Percentiles rank a stretch among this genome's conserved stretches.
These are phyloP conservation scores for Sigmodon hispidus DNA, from an alignment of 2,113 vertebrate genomes.

Conservation along the genomic window DNA sequence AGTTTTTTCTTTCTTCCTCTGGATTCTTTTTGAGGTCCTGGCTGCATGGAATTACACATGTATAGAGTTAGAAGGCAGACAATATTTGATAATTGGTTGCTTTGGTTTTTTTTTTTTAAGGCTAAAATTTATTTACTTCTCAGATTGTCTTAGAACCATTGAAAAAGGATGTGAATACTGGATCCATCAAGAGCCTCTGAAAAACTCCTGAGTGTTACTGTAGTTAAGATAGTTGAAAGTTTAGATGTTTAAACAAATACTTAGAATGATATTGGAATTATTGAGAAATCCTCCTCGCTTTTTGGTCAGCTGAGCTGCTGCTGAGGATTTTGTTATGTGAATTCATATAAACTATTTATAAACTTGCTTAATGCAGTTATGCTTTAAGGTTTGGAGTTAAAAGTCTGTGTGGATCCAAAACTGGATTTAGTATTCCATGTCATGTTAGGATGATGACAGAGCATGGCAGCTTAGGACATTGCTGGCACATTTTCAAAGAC, in stretches of 20 bases:
- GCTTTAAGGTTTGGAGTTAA: constrained; percentile 28
- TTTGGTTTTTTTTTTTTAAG: background rate
- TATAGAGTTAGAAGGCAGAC: background rate
- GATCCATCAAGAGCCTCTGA: background rate
- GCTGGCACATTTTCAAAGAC: constrained; percentile 73
- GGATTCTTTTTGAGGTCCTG: background rate
- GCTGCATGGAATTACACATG: background rate
- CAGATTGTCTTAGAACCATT: constrained; percentile 12
- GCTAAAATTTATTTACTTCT: background rate
- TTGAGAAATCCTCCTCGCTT: background rate
- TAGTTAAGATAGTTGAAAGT: background rate
- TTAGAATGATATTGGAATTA: background rate
- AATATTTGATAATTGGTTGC: background rate
- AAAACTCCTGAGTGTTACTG: background rate
- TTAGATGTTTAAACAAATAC: background rate
- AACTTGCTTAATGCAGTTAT: background rate
- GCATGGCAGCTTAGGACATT: constrained; percentile 21
- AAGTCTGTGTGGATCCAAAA: constrained; percentile 37
- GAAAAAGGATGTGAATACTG: background rate
- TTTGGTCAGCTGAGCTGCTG: background rate
- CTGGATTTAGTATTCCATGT: constrained; percentile 48
- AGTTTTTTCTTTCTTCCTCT: background rate
- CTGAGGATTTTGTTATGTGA: background rate
- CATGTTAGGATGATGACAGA: constrained; percentile 49
- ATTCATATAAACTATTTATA: constrained; percentile 35